phyloP scores from a whole-genome alignment of 2,797 vertebrate species.

The Sibirionetta formosa region DNA sequence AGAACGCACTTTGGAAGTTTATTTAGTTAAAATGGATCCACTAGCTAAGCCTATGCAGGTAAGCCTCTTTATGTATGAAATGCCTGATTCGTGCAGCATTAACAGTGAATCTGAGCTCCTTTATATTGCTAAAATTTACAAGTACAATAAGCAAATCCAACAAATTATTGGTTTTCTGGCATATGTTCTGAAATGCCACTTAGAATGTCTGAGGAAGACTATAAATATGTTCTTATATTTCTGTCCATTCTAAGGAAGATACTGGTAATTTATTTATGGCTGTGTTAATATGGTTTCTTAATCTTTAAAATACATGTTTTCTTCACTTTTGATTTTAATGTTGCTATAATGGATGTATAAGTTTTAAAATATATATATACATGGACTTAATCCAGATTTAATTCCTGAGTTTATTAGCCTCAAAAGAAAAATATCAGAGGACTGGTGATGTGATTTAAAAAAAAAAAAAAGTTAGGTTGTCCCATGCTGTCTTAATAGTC shows the following conservation, averaged over 20 bases:
- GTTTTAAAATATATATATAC: not conserved
- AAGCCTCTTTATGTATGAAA: conserved; percentile 15
- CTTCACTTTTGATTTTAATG: not conserved
- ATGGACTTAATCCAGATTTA: not conserved
- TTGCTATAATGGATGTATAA: not conserved
- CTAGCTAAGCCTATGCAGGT: conserved; percentile 96
- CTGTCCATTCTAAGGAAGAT: not conserved
- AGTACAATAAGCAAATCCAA: not conserved
- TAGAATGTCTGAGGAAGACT: not conserved
- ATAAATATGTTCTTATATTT: not conserved
- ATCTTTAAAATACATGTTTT: not conserved
- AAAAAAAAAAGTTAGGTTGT: not conserved
- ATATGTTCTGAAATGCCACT: not conserved
- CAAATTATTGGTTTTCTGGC: not conserved
- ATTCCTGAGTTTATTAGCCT: not conserved
- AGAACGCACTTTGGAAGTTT: conserved; percentile 96
- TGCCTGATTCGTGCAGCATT: not conserved
- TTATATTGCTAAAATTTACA: not conserved
- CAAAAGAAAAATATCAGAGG: not conserved
- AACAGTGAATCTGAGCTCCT: not conserved
- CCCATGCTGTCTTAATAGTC: not conserved
- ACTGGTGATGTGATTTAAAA: not conserved
- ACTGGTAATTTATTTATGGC: not conserved
- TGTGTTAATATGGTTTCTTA: not conserved
- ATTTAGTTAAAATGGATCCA: conserved; percentile 94